Conservation (phyloP, 2,888 invertebrate species). For the Opisthograptis luteolata region DNA sequence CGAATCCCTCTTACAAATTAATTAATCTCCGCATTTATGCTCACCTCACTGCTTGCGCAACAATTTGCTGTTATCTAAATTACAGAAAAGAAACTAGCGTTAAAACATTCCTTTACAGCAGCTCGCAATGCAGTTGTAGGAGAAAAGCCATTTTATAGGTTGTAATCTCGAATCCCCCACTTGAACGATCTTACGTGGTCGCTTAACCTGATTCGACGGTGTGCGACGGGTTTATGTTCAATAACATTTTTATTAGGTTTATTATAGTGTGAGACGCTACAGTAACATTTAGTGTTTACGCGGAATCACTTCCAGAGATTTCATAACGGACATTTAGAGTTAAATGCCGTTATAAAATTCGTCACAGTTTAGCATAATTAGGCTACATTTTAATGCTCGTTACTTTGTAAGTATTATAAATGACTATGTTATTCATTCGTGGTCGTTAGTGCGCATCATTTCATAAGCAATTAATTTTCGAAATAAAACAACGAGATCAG, state of each 20-base stretch:
- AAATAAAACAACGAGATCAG: constrained; percentile 6
- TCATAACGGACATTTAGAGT: neutral
- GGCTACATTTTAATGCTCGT: neutral
- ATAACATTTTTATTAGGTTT: constrained; percentile 56
- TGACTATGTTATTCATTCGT: neutral
- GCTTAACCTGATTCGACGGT: constrained; percentile 54
- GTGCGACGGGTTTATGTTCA: constrained; percentile 53
- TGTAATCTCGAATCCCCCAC: constrained; percentile 37
- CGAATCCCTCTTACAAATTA: neutral
- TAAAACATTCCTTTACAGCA: too few species aligned
- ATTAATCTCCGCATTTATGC: too few species aligned
- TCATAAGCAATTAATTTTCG: constrained; percentile 10
- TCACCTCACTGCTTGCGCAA: too few species aligned
- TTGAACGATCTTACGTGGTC: constrained; percentile 33
- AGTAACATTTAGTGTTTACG: constrained; percentile 9
- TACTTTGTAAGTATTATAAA: neutral
- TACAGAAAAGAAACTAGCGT: too few species aligned
- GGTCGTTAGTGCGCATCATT: constrained; percentile 2
- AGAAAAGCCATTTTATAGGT: constrained; percentile 35
- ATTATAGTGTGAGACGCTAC: constrained; percentile 28
- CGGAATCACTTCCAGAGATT: neutral
- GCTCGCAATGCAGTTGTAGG: constrained; percentile 22
- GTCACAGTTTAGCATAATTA: constrained; percentile 1
- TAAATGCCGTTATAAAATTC: constrained; percentile 1
- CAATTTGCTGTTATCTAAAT: too few species aligned